Base-by-base conservation (phyloP, 2,888 invertebrate genomes). In the Salticus scenicus region DNA sequence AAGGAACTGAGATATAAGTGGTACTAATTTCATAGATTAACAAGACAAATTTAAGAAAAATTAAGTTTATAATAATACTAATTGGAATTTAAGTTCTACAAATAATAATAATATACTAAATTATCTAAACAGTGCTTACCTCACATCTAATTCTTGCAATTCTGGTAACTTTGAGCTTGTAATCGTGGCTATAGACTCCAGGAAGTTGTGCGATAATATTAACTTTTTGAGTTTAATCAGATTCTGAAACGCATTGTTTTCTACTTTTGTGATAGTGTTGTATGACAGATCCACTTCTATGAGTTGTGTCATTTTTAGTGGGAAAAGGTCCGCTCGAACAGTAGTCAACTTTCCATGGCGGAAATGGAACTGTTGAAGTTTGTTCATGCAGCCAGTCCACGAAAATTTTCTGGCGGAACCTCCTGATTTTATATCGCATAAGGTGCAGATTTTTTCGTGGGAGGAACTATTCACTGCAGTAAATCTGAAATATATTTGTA, bases 311-410 rank as follows among this genome's bases (percentile, higher is more conserved):
- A 83, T 76, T 0, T 47, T 10, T 31, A 51, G 7, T 10, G 76
- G 76, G 24, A 83, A 83, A 14, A 83, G 27, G 20, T 76, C 76
- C 0, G 42, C 30, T 1, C 71, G 30, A 1, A 83, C 10, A 0
- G 71, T 31, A 0, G 51, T 37, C 37, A 83, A 31, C 12, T 24
- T 24, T 5, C 82, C 72, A 17, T 75, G n/a, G 12, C 37, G 42
- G 47, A 75, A 72, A 12, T 64, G 33, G 37, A 83, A 83, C 1
- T 76, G 64, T 20, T 37, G 28, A 47, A 83, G 47, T 20, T 64
- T 66, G 30, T n/a, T 63, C 76, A 83, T 72, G 66, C 82, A 83
- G 7, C 72, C 66, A 0, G 76, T 76, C 76, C 76, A 83, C 1
- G 76, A 64, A 10, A 31, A 27, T 10, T 67, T 75, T 10, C 12